Conservation (phyloP, 2,888 invertebrate species). For the Caenorhabditis sp. region DNA sequence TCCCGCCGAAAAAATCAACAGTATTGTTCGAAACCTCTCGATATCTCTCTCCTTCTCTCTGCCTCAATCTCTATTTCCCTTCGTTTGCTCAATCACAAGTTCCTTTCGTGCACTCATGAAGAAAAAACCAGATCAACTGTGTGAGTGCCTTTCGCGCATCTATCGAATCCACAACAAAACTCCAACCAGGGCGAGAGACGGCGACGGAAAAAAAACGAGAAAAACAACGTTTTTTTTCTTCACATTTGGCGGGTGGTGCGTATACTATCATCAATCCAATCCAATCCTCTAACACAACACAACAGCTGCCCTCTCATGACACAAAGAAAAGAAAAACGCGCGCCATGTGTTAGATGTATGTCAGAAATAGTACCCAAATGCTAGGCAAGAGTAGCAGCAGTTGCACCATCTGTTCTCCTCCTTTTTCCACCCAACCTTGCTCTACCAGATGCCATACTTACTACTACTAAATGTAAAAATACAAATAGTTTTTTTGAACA, state of each 20-base stretch:
- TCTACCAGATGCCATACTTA: neutral
- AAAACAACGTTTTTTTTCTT: too few relatives aligned
- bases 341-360: neutral
- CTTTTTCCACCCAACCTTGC: neutral
- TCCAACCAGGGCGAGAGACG: neutral
- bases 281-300: neutral
- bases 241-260: neutral
- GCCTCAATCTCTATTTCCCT: neutral
- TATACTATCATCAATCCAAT: neutral
- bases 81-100: conserved; percentile 1
- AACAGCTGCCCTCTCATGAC: neutral
- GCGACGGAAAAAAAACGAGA: too few relatives aligned
- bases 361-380: neutral
- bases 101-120: neutral
- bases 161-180: neutral
- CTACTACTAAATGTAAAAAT: neutral
- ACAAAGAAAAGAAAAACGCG: neutral
- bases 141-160: neutral
- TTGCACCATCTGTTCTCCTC: neutral
- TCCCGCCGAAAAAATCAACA: neutral
- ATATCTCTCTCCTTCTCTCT: neutral
- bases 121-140: neutral
- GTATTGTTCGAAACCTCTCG: neutral
- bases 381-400: neutral
- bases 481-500: neutral